Base-by-base conservation (phyloP, 2,113 vertebrate genomes). In the Rostratula benghalensis region DNA sequence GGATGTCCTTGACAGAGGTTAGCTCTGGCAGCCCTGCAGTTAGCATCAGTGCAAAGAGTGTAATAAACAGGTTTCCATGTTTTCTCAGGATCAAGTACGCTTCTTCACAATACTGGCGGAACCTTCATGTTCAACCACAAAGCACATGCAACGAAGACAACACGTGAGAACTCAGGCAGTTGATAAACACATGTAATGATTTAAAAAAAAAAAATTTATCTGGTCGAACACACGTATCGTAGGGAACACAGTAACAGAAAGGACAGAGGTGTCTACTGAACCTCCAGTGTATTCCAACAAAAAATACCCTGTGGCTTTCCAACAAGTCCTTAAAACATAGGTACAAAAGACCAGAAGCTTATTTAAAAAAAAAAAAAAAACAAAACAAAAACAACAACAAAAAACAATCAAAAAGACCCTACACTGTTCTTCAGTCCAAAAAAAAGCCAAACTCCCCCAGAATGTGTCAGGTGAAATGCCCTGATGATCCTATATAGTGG, bases 1-100 rank as follows among this genome's bases (percentile, higher is more conserved):
- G 99, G 96, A 99, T 99, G 95, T 99, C 99, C 98, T 99, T 99
- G 95, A 99, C 98, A 20, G 99, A 99, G 15, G 99, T 99, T 68
- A 99, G 98, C 92, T 99, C 99, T 53, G 99, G 99, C 91, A 99
- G 98, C 39, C 99, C 99, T 64, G 99, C 99, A 50, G 99, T 99
- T 91, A 99, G 94, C 99, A 99, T 99, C 97, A 99, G 98, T 83
- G 99, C 99, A 97, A 99, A 99, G 77, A 99, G 98, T 8, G 99
- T 99, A 96, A 99, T 99, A 97, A 99, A 99, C 51, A 99, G 98
- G 96, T 99, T 99, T 79, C 99, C 99, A 1, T 99, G 99, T 89
- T 98, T 98, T 89, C 99, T 98, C 92, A 99, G 94, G 76, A 99
- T 98, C 88, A 99, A 96, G 94, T 99, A 99, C 3, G 99, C 99